Conservation (phyloP, 2,888 invertebrate species). For the Drosophila infuscata region DNA sequence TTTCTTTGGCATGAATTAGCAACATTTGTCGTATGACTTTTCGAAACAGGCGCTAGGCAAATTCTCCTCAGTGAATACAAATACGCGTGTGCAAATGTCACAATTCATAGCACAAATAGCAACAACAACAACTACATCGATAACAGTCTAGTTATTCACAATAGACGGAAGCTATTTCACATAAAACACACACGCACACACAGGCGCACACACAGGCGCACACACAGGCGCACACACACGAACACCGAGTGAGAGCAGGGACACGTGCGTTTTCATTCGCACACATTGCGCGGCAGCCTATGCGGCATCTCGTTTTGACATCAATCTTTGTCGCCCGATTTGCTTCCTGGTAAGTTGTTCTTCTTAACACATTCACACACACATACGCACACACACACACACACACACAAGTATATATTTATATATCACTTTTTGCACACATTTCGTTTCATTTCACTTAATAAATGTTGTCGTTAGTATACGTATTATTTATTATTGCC, state of each 20-base stretch:
- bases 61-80: slow-evolving; percentile 18
- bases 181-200: slow-evolving; percentile 30
- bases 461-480: slow-evolving; percentile 42
- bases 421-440: slow-evolving; percentile 38
- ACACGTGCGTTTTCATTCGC: slow-evolving; percentile 76
- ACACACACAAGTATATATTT: slow-evolving; percentile 3
- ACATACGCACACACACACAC: neutral
- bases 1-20: slow-evolving; percentile 54
- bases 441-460: slow-evolving; percentile 34
- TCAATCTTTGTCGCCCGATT: slow-evolving; percentile 77
- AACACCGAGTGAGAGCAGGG: slow-evolving; percentile 42
- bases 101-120: slow-evolving; percentile 58
- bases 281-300: slow-evolving; percentile 47
- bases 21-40: slow-evolving; percentile 37
- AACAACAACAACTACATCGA: slow-evolving; percentile 43
- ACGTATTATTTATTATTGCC: slow-evolving; percentile 35
- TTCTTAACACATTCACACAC: slow-evolving; percentile 2
- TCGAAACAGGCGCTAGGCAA: slow-evolving; percentile 37
- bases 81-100: slow-evolving; percentile 68
- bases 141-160: slow-evolving; percentile 72
- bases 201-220: neutral
- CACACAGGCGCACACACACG: neutral
- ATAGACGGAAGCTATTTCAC: slow-evolving; percentile 76
- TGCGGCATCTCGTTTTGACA: slow-evolving; percentile 68
- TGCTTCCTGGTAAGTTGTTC: slow-evolving; percentile 71